phyloP scores from a whole-genome alignment of 2,113 vertebrate genomes.

The Microtus montanus region DNA sequence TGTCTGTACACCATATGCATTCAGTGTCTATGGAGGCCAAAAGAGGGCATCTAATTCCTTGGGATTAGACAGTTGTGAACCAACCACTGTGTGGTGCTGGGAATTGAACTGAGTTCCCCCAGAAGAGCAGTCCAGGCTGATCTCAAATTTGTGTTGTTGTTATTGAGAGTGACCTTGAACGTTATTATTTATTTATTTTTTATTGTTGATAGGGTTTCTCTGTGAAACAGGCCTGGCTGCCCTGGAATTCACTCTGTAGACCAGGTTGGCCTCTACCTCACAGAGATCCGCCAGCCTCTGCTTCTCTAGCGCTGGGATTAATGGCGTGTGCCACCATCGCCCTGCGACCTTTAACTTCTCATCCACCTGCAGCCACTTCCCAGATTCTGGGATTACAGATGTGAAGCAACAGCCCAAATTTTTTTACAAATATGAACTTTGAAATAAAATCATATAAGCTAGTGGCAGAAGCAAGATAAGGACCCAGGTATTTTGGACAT shows the following conservation, averaged over 20 bases:
- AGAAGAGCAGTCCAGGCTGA: not conserved
- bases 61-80: not conserved
- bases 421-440: conserved; percentile 4
- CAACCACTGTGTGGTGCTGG: not conserved
- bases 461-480: not conserved
- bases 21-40: not conserved
- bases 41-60: not conserved
- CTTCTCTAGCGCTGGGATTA: no score
- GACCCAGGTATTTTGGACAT: not conserved
- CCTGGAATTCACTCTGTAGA: no score
- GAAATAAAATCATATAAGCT: not conserved
- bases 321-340: no score
- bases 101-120: not conserved
- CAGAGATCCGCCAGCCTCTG: no score
- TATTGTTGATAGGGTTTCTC: no score
- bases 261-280: no score
- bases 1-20: not conserved
- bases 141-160: not conserved
- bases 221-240: no score
- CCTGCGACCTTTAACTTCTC: not conserved
- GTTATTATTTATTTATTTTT: no score
- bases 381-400: not conserved
- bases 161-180: not conserved
- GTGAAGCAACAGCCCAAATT: not conserved
- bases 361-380: not conserved